Evolutionary conservation across 1,140 invertebrate genomes (phyloP).

Genomic region (Fragariocoptes setiger): DNA sequence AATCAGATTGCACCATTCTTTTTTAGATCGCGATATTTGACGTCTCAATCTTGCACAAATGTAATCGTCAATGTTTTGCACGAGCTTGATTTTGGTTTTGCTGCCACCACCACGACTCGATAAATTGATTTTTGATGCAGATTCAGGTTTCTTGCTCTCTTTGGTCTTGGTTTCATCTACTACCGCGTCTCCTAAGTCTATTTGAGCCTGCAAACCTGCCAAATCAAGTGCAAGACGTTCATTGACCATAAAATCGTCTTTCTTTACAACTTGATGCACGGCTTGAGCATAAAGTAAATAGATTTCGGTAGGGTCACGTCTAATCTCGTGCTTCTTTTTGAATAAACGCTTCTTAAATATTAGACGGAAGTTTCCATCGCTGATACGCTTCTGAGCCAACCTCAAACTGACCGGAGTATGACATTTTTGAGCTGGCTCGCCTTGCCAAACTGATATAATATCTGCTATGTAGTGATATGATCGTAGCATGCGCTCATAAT

Average conservation of each 20-base stretch:
- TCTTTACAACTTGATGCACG: slow-evolving; percentile 70
- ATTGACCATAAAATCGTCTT: slow-evolving; percentile 75
- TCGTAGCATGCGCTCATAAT: background rate
- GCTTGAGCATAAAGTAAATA: slow-evolving; percentile 78
- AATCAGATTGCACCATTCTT: background rate
- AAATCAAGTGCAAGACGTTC: slow-evolving; percentile 74
- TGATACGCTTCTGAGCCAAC: background rate
- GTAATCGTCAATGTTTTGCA: slow-evolving; percentile 29
- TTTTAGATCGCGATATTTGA: slow-evolving; percentile 1
- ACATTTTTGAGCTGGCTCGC: slow-evolving; percentile 28
- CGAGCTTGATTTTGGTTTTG: too few relatives aligned
- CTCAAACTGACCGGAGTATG: background rate
- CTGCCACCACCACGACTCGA: background rate
- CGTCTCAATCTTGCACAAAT: slow-evolving; percentile 39
- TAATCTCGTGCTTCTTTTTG: slow-evolving; percentile 49
- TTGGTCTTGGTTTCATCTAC: slow-evolving; percentile 20
- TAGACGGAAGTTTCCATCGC: slow-evolving; percentile 25
- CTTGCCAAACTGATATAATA: slow-evolving; percentile 61
- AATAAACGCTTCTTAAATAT: slow-evolving; percentile 70
- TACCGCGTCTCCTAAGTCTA: slow-evolving; percentile 49
- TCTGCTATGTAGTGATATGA: slow-evolving; percentile 31
- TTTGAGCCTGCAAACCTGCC: slow-evolving; percentile 69
- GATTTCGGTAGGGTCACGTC: slow-evolving; percentile 82
- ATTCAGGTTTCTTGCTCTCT: background rate
- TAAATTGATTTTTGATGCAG: background rate